Percentiles rank a stretch among this genome's conserved stretches.
Conservation (phyloP, 2,113 vertebrate genomes). For the Erpornis zantholeuca region DNA sequence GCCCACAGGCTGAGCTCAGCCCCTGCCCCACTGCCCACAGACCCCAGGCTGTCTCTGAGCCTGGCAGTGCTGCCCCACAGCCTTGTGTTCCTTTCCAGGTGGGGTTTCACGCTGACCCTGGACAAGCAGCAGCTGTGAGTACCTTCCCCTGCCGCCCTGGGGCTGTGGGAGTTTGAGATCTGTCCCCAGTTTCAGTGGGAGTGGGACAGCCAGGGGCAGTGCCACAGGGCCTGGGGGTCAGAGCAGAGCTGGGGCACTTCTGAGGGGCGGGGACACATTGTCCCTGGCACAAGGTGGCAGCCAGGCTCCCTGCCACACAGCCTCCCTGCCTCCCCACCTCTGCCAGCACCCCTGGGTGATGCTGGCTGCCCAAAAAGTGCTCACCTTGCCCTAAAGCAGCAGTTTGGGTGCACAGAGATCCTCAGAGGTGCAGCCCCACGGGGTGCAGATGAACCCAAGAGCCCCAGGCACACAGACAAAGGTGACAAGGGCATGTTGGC, state of each 20-base stretch:
- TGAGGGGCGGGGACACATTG: not conserved
- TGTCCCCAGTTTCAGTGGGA: not conserved
- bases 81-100: conserved; percentile 70
- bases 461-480: not conserved
- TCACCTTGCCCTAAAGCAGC: not conserved
- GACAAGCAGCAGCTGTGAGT: conserved; percentile 97
- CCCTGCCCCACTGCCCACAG: accelerated
- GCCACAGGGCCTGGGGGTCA: not conserved
- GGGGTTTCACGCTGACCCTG: conserved; percentile 89
- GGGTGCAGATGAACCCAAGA: not conserved
- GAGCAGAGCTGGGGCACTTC: not conserved
- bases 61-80: not conserved
- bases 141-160: not conserved
- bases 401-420: not conserved
- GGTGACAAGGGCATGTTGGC: not conserved
- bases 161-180: not conserved
- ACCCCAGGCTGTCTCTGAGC: not conserved
- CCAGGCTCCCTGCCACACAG: not conserved
- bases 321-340: not conserved
- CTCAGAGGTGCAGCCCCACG: not conserved
- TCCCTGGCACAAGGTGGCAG: not conserved
- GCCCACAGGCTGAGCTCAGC: accelerated
- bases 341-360: not conserved
- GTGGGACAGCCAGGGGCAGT: not conserved
- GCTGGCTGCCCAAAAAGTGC: not conserved